These are phyloP conservation scores for Ochropleura leucogaster DNA, from an alignment of 2,888 invertebrate species.

Conservation along the genomic window DNA sequence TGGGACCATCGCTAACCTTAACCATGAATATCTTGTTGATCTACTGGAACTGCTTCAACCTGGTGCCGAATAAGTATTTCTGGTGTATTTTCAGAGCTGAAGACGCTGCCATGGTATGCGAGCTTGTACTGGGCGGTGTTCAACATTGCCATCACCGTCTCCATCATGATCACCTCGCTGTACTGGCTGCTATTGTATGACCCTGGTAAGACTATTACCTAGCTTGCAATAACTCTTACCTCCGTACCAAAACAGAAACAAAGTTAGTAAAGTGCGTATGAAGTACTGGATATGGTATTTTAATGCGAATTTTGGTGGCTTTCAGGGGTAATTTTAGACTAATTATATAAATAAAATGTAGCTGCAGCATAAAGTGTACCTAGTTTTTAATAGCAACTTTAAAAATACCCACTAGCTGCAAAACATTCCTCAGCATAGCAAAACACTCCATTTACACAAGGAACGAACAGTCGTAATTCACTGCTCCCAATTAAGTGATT, in stretches of 20 bases:
- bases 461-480: neutral
- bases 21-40: neutral
- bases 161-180: constrained; percentile 83
- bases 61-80: neutral
- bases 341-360: neutral
- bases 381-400: neutral
- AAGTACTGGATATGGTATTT: neutral
- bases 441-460: neutral
- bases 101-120: constrained; percentile 82
- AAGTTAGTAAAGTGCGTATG: neutral
- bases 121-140: constrained; percentile 84
- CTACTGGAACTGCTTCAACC: neutral
- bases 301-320: neutral
- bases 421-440: neutral
- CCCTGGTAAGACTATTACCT: constrained; percentile 72
- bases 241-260: constrained; percentile 16
- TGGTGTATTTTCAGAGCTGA: constrained; percentile 57
- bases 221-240: neutral
- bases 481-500: neutral
- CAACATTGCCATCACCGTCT: constrained; percentile 79
- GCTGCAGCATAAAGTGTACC: too few species aligned
- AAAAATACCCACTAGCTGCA: neutral
- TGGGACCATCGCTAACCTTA: neutral
- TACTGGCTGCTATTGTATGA: constrained; percentile 86
- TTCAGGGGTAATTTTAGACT: neutral